Evolutionary conservation across 2,888 invertebrate genomes (phyloP), one percentile per base, ranked within the genome.

Genomic region (Osmoderma eremita): DNA sequence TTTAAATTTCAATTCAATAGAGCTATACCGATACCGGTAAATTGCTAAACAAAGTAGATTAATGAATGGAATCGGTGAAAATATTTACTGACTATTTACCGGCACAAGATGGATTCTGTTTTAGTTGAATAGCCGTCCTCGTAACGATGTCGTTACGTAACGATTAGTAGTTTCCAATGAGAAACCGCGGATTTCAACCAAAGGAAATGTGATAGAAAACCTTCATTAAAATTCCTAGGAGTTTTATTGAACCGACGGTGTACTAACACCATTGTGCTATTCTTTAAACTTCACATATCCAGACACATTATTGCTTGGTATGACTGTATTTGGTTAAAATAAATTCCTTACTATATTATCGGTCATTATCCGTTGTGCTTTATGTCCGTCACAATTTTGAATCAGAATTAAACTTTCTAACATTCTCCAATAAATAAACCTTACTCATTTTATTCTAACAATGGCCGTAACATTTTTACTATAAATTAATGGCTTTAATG

Each of bases 181-280:
- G 56, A 56, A 56, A 56, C 41, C 41, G n/a, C 24, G 30, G 58
- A 45, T 61, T 61, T 61, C 39, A 48, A 61, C 45, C 15, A 45
- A 61, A 61, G 58, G 45, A 61, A 61, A 45, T 61, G 45, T 30
- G 58, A 45, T 61, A 61, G 45, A 61, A 61, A 61, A 61, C 58
- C 30, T 45, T 61, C 45, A 61, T 61, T 61, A 61, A 61, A 61
- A 61, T 61, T 61, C 58, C 30, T 61, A 13, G 42, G 45, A 61
- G 58, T 42, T 61, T 61, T 61, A 61, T 61, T 45, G 45, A 30
- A 45, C 30, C 17, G 8, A 30, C 45, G 13, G 30, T 61, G 13
- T 45, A 17, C 48, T 12, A 13, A 24, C 13, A 45, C 45, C 24
- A 61, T 61, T 61, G 45, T 61, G 20, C 20, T 61, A 22, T 61